Conservation (phyloP, 2,888 invertebrate species). For the Tiliacea citrago region DNA sequence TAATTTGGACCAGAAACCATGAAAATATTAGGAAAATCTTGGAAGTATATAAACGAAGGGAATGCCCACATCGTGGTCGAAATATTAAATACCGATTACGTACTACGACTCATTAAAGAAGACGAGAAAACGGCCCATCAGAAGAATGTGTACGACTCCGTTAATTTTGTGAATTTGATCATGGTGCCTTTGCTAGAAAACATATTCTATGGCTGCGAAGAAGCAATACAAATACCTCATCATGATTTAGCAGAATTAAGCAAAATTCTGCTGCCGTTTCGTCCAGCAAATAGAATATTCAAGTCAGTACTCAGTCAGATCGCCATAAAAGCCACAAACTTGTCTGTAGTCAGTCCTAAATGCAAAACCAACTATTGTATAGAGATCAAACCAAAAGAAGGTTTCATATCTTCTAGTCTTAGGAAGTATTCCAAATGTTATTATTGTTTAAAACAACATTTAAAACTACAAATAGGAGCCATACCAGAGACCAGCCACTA, state of each 20-base stretch:
- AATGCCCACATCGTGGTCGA: slow-evolving; percentile 90
- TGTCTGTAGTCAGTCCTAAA: slow-evolving; percentile 74
- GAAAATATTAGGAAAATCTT: slow-evolving; percentile 77
- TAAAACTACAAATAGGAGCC: slow-evolving; percentile 88
- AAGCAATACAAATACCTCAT: slow-evolving; percentile 79
- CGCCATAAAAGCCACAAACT: slow-evolving; percentile 88
- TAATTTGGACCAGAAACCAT: slow-evolving; percentile 66
- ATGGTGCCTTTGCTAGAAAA: slow-evolving; percentile 80
- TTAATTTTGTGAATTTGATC: slow-evolving; percentile 81
- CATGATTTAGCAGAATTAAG: slow-evolving; percentile 78
- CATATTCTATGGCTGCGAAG: slow-evolving; percentile 70
- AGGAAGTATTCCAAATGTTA: slow-evolving; percentile 86
- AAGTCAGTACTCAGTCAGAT: slow-evolving; percentile 83
- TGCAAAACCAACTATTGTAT: slow-evolving; percentile 86
- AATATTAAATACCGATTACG: slow-evolving; percentile 82
- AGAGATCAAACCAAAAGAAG: slow-evolving; percentile 93
- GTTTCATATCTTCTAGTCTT: slow-evolving; percentile 86
- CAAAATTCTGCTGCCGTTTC: slow-evolving; percentile 71
- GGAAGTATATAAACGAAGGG: slow-evolving; percentile 91
- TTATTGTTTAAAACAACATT: slow-evolving; percentile 90
- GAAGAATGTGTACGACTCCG: slow-evolving; percentile 67
- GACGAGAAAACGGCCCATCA: slow-evolving; percentile 64
- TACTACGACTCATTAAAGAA: slow-evolving; percentile 86
- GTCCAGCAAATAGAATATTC: slow-evolving; percentile 82
- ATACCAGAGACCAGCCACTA: slow-evolving; percentile 90